Evolutionary conservation across 2,888 invertebrate genomes (phyloP).

Genomic region (Caradrina kadenii): DNA sequence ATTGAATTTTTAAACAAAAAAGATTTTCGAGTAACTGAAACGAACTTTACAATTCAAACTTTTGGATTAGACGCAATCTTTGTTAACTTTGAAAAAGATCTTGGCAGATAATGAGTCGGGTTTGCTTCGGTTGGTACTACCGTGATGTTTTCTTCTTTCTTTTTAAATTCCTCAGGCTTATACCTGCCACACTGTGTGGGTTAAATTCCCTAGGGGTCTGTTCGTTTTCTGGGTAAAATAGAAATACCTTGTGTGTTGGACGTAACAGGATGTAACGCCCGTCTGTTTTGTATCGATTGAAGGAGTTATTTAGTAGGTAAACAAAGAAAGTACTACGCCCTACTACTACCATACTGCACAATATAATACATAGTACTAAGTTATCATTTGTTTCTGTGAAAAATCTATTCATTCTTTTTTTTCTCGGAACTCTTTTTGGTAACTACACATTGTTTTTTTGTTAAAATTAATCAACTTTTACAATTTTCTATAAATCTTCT

Average conservation of each 20-base stretch:
- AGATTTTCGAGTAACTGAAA: conserved; percentile 53
- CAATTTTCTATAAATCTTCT: no score
- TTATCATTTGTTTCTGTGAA: no score
- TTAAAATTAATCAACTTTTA: no score
- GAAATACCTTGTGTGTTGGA: conserved; percentile 32
- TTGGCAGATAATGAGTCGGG: conserved; percentile 48
- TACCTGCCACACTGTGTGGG: conserved; percentile 32
- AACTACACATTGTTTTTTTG: no score
- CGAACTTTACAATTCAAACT: conserved; percentile 70
- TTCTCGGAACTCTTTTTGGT: no score
- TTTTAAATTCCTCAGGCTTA: conserved; percentile 42
- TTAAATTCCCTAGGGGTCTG: conserved; percentile 34
- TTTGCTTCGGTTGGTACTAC: conserved; percentile 13
- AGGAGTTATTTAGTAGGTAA: conserved; percentile 32
- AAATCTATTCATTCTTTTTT: no score
- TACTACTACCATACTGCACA: no score
- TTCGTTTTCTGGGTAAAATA: conserved; percentile 39
- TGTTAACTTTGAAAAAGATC: conserved; percentile 67
- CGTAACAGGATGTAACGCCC: conserved; percentile 36
- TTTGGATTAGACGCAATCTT: conserved; percentile 66
- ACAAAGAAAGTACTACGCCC: conserved; percentile 2
- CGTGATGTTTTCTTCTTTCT: conserved; percentile 21
- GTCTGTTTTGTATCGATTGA: conserved; percentile 25
- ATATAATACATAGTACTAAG: no score
- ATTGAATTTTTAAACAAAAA: conserved; percentile 63